phyloP scores from a whole-genome alignment of 2,113 vertebrate species.

The Chloroceryle aenea region DNA sequence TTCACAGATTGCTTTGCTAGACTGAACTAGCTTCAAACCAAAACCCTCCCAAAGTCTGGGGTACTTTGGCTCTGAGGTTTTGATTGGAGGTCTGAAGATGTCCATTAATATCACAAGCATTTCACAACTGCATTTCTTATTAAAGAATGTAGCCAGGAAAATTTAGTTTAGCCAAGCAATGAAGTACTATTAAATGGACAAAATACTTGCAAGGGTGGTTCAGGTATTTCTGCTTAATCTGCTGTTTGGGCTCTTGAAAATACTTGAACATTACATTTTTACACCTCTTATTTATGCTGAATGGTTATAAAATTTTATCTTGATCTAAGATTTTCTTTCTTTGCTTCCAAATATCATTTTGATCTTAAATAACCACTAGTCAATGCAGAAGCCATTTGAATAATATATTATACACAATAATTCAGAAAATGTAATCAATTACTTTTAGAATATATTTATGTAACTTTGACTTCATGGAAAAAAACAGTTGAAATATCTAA shows the following conservation, averaged over 20 bases:
- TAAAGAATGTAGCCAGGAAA: not conserved
- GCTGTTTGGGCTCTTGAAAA: constrained; percentile 3
- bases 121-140: not conserved
- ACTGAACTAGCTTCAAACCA: not conserved
- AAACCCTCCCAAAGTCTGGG: not conserved
- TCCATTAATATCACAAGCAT: not conserved
- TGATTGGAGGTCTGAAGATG: not conserved
- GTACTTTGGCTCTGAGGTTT: not conserved
- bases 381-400: not conserved
- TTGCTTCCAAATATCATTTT: constrained; percentile 39
- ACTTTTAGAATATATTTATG: constrained; percentile 7
- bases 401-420: constrained; percentile 8
- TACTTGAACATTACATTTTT: not conserved
- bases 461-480: not conserved
- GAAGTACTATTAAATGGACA: not conserved
- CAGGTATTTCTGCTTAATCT: constrained; percentile 10
- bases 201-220: not conserved
- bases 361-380: constrained; percentile 24
- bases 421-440: constrained; percentile 2
- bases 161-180: not conserved
- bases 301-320: not conserved
- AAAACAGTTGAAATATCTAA: not conserved
- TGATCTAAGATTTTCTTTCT: not conserved
- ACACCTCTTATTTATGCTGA: not conserved
- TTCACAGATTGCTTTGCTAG: not conserved